Evolutionary conservation across 2,113 vertebrate species (phyloP).

Genomic region (Bos indicus): DNA sequence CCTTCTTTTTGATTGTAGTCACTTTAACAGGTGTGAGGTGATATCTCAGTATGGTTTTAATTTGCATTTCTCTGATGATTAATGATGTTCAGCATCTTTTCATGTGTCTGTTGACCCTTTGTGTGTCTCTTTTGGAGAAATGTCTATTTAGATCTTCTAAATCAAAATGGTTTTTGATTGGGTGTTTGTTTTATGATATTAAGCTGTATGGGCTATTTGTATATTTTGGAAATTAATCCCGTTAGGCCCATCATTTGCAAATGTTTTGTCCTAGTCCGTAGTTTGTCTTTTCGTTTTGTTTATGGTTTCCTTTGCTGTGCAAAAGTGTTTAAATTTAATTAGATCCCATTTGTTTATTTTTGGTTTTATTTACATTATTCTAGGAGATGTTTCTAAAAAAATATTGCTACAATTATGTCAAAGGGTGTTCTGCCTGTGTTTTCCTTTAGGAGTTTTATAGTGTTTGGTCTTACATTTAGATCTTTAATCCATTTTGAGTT

Average conservation of each 20-base stretch:
- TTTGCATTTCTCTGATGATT: not conserved
- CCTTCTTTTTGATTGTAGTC: not conserved
- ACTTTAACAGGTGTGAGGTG: not conserved
- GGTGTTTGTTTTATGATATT: not conserved
- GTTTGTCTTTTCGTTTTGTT: not conserved
- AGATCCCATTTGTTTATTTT: not conserved
- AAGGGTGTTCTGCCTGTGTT: not conserved
- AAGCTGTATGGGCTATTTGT: not conserved
- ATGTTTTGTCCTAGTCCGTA: not conserved
- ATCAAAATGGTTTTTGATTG: not conserved
- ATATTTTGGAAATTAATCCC: not conserved
- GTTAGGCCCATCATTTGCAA: not conserved
- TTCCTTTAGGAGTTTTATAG: not conserved
- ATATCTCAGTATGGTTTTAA: not conserved
- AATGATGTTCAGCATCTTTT: not conserved
- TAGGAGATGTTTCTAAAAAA: not conserved
- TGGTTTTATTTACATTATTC: not conserved
- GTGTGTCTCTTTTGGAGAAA: not conserved
- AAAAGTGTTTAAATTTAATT: not conserved
- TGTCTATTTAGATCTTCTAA: not conserved
- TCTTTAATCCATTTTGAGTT: not conserved
- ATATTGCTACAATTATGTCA: not conserved
- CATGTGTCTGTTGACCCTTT: not conserved
- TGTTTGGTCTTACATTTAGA: not conserved
- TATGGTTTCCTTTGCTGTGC: not conserved